Conservation (phyloP, 2,888 invertebrate genomes). For the Erynnis tages region DNA sequence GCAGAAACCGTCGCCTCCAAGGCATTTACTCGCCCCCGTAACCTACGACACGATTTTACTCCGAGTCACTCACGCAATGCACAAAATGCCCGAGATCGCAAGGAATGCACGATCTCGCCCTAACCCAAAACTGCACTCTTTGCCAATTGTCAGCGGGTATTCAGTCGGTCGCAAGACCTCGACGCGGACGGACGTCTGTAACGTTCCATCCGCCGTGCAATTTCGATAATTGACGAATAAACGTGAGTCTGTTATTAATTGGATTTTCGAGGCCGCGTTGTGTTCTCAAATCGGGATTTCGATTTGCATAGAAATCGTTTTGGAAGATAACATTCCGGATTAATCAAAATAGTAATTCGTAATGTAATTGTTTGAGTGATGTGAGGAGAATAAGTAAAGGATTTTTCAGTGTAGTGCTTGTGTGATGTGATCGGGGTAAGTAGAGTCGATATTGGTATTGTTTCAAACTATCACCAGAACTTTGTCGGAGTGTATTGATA, state of each 20-base stretch:
- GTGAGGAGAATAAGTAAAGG: constrained; percentile 9
- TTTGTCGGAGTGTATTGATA: no score
- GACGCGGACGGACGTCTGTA: constrained; percentile 6
- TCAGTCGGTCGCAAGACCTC: constrained; percentile 19
- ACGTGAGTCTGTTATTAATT: constrained; percentile 27
- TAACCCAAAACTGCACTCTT: constrained; percentile 18
- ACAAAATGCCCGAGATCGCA: constrained; percentile 8
- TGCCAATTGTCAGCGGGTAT: constrained; percentile 16
- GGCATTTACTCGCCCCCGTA: not conserved
- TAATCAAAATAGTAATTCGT: constrained; percentile 10
- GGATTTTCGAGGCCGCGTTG: constrained; percentile 21
- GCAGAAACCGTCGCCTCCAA: no score
- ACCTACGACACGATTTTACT: constrained; percentile 2
- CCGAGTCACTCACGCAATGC: not conserved
- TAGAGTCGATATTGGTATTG: not conserved
- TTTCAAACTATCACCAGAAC: no score
- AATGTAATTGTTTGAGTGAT: constrained; percentile 21
- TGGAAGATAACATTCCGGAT: constrained; percentile 19
- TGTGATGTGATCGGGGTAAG: constrained; percentile 13
- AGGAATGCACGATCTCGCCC: not conserved
- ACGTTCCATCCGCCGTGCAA: not conserved
- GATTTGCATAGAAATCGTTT: constrained; percentile 28
- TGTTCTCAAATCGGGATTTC: constrained; percentile 21
- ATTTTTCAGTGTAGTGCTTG: constrained; percentile 18
- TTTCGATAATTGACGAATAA: constrained; percentile 26